Base-by-base conservation (phyloP, 2,888 invertebrate genomes). In the Nasonovia ribisnigri region DNA sequence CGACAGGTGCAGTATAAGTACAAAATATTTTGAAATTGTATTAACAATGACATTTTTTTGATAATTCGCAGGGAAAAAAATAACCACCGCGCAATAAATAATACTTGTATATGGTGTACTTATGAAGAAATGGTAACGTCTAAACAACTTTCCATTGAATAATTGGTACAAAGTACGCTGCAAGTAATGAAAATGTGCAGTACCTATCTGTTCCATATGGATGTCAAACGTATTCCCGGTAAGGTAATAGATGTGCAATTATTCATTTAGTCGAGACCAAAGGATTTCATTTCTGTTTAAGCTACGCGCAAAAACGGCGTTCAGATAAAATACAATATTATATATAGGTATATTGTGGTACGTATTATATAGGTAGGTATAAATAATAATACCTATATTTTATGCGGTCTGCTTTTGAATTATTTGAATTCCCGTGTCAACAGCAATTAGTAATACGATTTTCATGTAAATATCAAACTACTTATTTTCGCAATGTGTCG, bases 111-210 rank as follows among this genome's bases (percentile, higher is more conserved):
- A 54, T 3, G 54, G 54, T 54, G 77, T 77, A 42, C 6, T 20
- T 77, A 77, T 54, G 51, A 84, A 91, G 91, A 91, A 84, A 91
- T 26, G 84, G 84, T 84, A 91, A 84, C 42, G 42, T 42, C 13
- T 29, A 84, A 91, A 91, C 91, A 91, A 91, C 91, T 91, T 91
- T 91, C 84, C 84, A 90, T 42, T 51, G 90, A 51, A 77, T 51
- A 51, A 84, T 90, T 84, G 77, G 48, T 90, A 77, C 42, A 4
- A 90, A 48, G 13, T 87, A 20, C 48, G n/a, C 20, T n/a, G 89
- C n/a, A 13, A 51, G 51, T 26, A 51, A 54, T 84, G 29, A 54
- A 91, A 91, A 91, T 91, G 42, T 84, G 54, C 43, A 16, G 26
- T 88, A 54, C n/a, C 43, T 90, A 54, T 43, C 43, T 90, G 26